Evolutionary conservation across 2,888 invertebrate genomes (phyloP).

Genomic region (Belgica antarctica): DNA sequence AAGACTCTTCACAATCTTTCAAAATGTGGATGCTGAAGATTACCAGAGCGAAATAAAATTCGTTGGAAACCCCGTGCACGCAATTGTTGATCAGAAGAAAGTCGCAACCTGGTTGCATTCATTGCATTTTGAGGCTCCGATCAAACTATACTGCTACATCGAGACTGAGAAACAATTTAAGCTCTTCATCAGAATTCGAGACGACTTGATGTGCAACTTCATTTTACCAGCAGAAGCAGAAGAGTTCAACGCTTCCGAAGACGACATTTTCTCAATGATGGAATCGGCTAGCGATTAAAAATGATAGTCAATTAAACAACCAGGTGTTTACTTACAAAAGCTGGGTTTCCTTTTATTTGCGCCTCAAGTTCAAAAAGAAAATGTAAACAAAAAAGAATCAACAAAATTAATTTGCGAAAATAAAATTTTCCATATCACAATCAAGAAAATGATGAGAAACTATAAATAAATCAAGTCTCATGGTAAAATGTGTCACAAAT

Average conservation of each 20-base stretch:
- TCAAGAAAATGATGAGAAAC: too few relatives aligned
- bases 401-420: too few relatives aligned
- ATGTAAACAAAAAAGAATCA: too few relatives aligned
- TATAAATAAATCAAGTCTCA: too few relatives aligned
- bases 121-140: neutral
- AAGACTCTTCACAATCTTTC: neutral
- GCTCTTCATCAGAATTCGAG: neutral
- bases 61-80: neutral
- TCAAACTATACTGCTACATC: neutral
- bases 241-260: neutral
- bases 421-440: too few relatives aligned
- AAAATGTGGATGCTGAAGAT: neutral
- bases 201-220: neutral
- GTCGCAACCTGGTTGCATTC: neutral
- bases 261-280: neutral
- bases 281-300: neutral
- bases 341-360: too few relatives aligned
- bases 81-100: neutral
- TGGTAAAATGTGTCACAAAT: too few relatives aligned
- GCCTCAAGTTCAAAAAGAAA: too few relatives aligned
- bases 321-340: neutral
- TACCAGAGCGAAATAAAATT: neutral
- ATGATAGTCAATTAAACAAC: neutral
- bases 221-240: neutral
- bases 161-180: neutral